phyloP scores from a whole-genome alignment of 2,888 invertebrate genomes.

The Campaea margaritaria region DNA sequence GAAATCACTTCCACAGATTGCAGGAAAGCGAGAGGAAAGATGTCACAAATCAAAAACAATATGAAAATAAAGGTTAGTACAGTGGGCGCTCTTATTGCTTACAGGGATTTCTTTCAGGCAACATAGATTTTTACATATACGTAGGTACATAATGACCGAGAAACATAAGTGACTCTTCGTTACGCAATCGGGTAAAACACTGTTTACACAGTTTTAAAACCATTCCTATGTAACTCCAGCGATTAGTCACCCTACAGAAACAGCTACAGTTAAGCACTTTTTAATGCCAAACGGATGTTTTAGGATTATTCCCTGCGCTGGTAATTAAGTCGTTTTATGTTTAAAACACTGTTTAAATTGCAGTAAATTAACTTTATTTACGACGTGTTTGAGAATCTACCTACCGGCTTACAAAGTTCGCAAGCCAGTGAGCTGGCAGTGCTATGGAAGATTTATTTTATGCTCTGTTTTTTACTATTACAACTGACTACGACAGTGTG shows the following conservation, averaged over 20 bases:
- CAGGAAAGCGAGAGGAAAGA: too few relatives aligned
- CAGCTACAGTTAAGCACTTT: background rate
- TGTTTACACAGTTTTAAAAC: background rate
- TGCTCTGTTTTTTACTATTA: too few relatives aligned
- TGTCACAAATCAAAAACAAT: too few relatives aligned
- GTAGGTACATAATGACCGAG: too few relatives aligned
- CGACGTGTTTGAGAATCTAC: constrained; percentile 42
- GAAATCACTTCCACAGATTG: too few relatives aligned
- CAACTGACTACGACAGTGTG: too few relatives aligned
- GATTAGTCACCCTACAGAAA: constrained; percentile 22
- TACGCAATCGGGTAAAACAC: background rate
- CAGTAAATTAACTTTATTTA: constrained; percentile 57
- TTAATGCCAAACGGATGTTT: constrained; percentile 61
- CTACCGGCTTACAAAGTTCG: constrained; percentile 17
- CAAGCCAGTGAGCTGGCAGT: background rate
- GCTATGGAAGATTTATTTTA: too few relatives aligned
- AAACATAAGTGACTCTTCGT: background rate
- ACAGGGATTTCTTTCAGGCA: too few relatives aligned
- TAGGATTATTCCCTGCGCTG: constrained; percentile 53
- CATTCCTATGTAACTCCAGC: background rate
- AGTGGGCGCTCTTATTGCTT: too few relatives aligned
- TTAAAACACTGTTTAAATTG: constrained; percentile 57
- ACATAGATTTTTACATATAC: too few relatives aligned
- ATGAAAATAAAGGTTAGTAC: too few relatives aligned
- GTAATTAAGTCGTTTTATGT: constrained; percentile 62